Evolutionary conservation across 1,140 invertebrate species (phyloP), one percentile per base, ranked within the genome.

Genomic region (Bombus superbus): DNA sequence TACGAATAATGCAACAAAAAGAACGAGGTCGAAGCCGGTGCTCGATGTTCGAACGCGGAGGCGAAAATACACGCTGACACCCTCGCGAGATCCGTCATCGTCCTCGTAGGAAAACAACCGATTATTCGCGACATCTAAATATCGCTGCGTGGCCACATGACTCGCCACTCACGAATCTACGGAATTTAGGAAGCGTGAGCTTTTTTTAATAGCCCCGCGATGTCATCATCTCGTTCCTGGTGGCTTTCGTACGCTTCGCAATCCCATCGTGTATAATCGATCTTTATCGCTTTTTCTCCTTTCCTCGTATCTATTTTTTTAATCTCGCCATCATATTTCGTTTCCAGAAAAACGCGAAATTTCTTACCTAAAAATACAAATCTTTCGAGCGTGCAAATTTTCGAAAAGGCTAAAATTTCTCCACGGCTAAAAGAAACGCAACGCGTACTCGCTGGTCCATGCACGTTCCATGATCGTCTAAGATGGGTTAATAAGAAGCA

Each of bases 101-200:
- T 85, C 80, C 81, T 71, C 76, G 86, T 79, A 62, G 69, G 75
- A 86, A 86, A 88, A 86, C 71, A 81, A 81, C 86, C 81, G 82
- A 85, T 86, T 86, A 85, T 81, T 85, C 83, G 83, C 83, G 71
- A 81, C 71, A 68, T 74, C 84, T 85, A 91, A 87, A 89, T 89
- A 85, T 91, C 75, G 73, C 81, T 25, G 76, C 81, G 81, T 73
- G 81, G 77, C 80, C 90, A 91, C 86, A 91, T 91, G 86, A 86
- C 90, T 91, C 72, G 77, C 66, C 90, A 88, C 86, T 90, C 88
- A 91, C 90, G 90, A 91, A 91, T 88, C 83, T 64, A 73, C 83
- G 86, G 81, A 86, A 91, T 91, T 91, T 91, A 91, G 88, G 90
- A 91, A 91, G 77, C 88, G 66, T 38, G 78, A 71, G 88, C 85